phyloP scores from a whole-genome alignment of 2,113 vertebrate genomes.

The Dasyurus viverrinus region DNA sequence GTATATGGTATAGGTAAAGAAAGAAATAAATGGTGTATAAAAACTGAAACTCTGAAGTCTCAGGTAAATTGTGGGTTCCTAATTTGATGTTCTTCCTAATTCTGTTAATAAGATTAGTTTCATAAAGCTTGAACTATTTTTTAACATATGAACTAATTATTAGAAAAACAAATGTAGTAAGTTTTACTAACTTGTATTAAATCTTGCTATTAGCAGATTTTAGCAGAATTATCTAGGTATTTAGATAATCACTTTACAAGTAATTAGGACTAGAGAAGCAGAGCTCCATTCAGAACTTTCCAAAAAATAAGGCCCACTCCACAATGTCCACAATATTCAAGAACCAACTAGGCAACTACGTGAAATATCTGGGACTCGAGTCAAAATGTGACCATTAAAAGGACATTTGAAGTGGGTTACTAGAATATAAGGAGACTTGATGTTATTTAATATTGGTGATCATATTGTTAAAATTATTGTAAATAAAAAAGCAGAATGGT shows the following conservation, averaged over 20 bases:
- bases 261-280: background rate
- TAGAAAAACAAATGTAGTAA: background rate
- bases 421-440: background rate
- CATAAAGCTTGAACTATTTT: background rate
- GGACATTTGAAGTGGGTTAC: background rate
- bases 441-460: background rate
- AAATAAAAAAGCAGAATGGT: too few relatives aligned
- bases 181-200: background rate
- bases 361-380: background rate
- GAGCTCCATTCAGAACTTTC: background rate
- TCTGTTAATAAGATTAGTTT: background rate
- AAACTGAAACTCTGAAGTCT: background rate
- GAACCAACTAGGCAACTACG: background rate
- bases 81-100: background rate
- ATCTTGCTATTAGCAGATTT: background rate
- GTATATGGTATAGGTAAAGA: background rate
- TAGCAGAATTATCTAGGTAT: background rate
- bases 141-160: background rate
- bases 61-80: background rate
- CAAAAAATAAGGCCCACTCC: background rate
- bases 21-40: background rate
- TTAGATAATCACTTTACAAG: background rate
- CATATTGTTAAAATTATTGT: background rate
- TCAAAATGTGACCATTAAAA: background rate
- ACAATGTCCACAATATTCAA: background rate